These are phyloP conservation scores for Drosophila ustulata DNA, from an alignment of 2,888 invertebrate species.

Conservation along the genomic window DNA sequence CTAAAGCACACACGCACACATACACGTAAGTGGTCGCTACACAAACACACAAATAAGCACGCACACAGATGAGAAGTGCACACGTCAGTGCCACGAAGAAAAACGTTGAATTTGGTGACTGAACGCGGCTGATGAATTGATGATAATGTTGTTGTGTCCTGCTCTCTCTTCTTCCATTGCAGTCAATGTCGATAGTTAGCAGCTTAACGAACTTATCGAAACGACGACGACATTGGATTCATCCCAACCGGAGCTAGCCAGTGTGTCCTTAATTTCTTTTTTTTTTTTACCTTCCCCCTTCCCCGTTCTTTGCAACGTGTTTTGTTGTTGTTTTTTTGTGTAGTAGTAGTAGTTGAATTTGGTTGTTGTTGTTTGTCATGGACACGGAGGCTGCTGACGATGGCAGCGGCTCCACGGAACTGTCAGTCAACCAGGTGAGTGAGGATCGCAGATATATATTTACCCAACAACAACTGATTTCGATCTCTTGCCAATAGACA, in stretches of 20 bases:
- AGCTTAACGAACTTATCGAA: conserved; percentile 47
- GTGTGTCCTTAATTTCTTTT: conserved; percentile 25
- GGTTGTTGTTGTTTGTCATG: conserved; percentile 23
- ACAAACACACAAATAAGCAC: conserved; percentile 29
- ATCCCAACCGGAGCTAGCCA: conserved; percentile 64
- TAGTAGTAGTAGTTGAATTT: conserved; percentile 33
- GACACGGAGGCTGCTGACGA: conserved; percentile 39
- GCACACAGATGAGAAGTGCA: conserved; percentile 56
- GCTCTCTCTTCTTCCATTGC: conserved; percentile 38
- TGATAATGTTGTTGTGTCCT: conserved; percentile 20
- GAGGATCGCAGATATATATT: too few relatives aligned
- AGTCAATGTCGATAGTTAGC: conserved; percentile 74
- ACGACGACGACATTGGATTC: conserved; percentile 66
- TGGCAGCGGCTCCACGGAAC: conserved; percentile 48
- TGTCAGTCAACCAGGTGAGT: conserved; percentile 53
- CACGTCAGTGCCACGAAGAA: conserved; percentile 72
- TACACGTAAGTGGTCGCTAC: conserved; percentile 4
- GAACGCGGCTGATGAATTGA: neutral
- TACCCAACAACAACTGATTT: too few relatives aligned
- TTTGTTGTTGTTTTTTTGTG: conserved; percentile 12
- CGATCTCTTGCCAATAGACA: neutral
- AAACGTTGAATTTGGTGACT: neutral
- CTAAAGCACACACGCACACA: conserved; percentile 12
- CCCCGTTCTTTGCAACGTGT: neutral
- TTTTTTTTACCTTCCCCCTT: conserved; percentile 11